Evolutionary conservation across 2,113 vertebrate genomes (phyloP), one percentile per base, ranked within the genome.

Genomic region (Spea multiplicata): DNA sequence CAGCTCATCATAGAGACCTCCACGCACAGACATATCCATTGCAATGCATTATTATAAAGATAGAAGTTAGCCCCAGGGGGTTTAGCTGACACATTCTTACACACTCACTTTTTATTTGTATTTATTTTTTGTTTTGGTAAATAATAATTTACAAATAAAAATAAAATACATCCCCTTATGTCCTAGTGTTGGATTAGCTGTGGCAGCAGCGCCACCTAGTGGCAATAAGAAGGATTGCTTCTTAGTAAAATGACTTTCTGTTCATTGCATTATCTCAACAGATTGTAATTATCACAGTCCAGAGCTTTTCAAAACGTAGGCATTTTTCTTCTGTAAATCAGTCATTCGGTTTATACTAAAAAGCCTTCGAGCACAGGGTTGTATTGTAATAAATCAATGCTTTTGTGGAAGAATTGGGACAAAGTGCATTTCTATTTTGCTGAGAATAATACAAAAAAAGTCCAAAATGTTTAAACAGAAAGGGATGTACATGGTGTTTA

Each of bases 141-240:
- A 75, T 64, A 74, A 30, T 1, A 30, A 30, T 30, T 30, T 30
- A 30, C 30, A 30, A 30, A 30, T 30, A 2, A 30, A 75, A 47
- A 52, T 7, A 66, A 3, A 48, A 74, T 7, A 46, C 13, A 8
- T 67, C 44, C 66, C 68, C 44, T 66, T 44, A 48, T 68, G 30
- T 13, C 59, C 13, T 17, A 64, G 5, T 30, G 30, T 16, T 44
- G 0, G 46, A 52, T 61, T 69, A 61, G 52, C 45, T 55, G 47
- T 44, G 46, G 8, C 75, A 49, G 50, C 75, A 77, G 75, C 75
- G 55, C 53, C 75, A 5, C 66, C 45, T 44, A 44, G 55, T 44
- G 75, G 45, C 4, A 8, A 0, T 13, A n/a, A 74, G 5, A 47
- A 12, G 17, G 12, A 6, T 3, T 1, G 14, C 4, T 5, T 16